Percentiles rank a stretch among this genome's conserved stretches.
These are phyloP conservation scores for Dryadula phaetusa DNA, from an alignment of 2,888 invertebrate species.

Conservation along the genomic window DNA sequence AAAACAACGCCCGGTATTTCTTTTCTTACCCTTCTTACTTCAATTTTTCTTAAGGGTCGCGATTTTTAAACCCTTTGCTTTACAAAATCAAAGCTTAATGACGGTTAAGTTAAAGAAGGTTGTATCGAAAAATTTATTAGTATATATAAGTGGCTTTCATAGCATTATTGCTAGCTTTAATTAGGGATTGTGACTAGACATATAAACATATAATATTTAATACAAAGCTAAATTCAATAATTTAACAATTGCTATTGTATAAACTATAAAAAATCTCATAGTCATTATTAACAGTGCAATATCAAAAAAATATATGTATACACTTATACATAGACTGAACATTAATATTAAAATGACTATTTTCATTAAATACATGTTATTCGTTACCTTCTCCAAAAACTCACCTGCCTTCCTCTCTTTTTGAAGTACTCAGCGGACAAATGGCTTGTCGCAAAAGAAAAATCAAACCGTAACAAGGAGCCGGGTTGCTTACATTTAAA, in stretches of 20 bases:
- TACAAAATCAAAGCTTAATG: constrained; percentile 76
- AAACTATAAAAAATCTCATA: too few relatives aligned
- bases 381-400: constrained; percentile 30
- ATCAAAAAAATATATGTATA: too few relatives aligned
- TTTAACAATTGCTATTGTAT: too few relatives aligned
- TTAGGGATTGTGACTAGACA: too few relatives aligned
- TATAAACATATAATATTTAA: too few relatives aligned
- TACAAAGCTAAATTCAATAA: too few relatives aligned
- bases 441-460: constrained; percentile 81
- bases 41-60: constrained; percentile 74
- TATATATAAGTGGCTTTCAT: neutral
- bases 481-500: constrained; percentile 82
- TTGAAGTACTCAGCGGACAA: constrained; percentile 59
- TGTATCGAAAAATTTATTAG: constrained; percentile 52
- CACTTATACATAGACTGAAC: too few relatives aligned
- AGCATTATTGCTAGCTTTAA: too few relatives aligned
- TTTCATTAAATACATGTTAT: too few relatives aligned
- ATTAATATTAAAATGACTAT: too few relatives aligned
- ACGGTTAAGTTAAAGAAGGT: constrained; percentile 54
- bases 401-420: constrained; percentile 52
- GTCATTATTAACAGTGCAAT: too few relatives aligned
- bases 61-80: constrained; percentile 79
- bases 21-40: constrained; percentile 69
- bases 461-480: constrained; percentile 78
- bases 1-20: constrained; percentile 76